phyloP scores from a whole-genome alignment of 1,140 invertebrate genomes.

The Zaprionus inermis region DNA sequence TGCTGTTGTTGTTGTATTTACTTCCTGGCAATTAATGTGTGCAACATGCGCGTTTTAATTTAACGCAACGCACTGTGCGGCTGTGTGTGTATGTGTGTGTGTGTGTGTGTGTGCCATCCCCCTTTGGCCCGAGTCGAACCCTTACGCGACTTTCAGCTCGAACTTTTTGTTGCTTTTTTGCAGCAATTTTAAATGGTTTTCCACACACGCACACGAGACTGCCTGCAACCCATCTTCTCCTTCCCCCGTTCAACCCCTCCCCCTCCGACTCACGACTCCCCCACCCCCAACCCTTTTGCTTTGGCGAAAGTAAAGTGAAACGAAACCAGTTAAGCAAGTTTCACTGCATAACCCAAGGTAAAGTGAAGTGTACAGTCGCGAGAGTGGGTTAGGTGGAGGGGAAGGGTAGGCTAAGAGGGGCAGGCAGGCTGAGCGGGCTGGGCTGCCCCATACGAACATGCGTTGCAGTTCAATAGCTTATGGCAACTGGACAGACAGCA shows the following conservation, averaged over 20 bases:
- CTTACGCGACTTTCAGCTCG: constrained; percentile 31
- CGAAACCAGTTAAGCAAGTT: constrained; percentile 71
- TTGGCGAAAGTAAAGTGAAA: constrained; percentile 61
- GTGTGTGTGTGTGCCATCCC: constrained; percentile 15
- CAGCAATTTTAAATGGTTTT: constrained; percentile 77
- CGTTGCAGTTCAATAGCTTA: constrained; percentile 9
- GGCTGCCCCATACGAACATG: constrained; percentile 2
- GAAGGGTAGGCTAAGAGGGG: neutral
- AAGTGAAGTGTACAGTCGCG: constrained; percentile 35
- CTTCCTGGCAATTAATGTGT: constrained; percentile 80
- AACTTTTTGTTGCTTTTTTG: constrained; percentile 75
- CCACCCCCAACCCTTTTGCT: neutral
- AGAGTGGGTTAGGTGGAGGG: neutral
- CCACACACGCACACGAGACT: constrained; percentile 37
- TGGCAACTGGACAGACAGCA: neutral
- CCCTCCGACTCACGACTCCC: neutral
- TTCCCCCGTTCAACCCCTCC: neutral
- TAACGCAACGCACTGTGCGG: constrained; percentile 65
- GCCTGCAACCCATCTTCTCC: neutral
- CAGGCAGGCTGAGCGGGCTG: neutral
- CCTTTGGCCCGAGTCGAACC: neutral
- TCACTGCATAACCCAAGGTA: constrained; percentile 9
- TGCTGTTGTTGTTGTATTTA: constrained; percentile 58
- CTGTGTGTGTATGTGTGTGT: constrained; percentile 11
- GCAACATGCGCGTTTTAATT: constrained; percentile 81